phyloP scores from a whole-genome alignment of 2,113 vertebrate genomes.

The Trematocara nigrifrons region DNA sequence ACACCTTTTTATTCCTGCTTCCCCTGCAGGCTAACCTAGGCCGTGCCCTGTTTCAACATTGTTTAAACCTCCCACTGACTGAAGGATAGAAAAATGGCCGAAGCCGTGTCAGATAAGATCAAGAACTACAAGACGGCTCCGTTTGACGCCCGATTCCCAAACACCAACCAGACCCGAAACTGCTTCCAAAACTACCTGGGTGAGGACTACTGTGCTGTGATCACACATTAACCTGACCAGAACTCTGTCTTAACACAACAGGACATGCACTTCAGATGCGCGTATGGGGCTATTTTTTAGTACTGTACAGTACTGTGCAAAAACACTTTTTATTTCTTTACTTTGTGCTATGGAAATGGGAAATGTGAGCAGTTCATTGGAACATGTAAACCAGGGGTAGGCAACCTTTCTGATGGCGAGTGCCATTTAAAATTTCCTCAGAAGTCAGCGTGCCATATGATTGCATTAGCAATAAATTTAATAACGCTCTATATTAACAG shows the following conservation, averaged over 20 bases:
- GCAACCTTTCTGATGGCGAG: too few species aligned
- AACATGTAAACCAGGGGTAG: background rate
- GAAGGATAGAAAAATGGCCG: slow-evolving; percentile 54
- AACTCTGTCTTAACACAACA: background rate
- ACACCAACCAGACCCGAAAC: slow-evolving; percentile 81
- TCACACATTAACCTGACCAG: background rate
- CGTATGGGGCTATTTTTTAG: background rate
- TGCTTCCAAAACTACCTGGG: slow-evolving; percentile 82
- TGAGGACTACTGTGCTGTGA: slow-evolving; percentile 17
- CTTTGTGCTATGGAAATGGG: background rate
- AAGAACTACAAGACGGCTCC: slow-evolving; percentile 77
- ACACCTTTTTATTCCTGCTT: background rate
- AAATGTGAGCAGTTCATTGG: background rate
- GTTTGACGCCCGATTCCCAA: slow-evolving; percentile 81
- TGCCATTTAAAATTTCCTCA: too few species aligned
- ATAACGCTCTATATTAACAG: too few species aligned
- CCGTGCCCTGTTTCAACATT: background rate
- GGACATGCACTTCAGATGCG: background rate
- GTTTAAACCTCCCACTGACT: background rate
- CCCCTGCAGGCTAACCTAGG: rapidly evolving
- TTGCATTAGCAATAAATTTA: too few species aligned
- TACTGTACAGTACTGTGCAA: background rate
- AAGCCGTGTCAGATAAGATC: slow-evolving; percentile 67
- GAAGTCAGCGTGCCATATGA: too few species aligned
- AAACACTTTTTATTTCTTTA: background rate